Percentiles rank a stretch among this genome's conserved stretches.
These are phyloP conservation scores for Chloroceryle amazona DNA, from an alignment of 2,797 vertebrate species.

Conservation along the genomic window DNA sequence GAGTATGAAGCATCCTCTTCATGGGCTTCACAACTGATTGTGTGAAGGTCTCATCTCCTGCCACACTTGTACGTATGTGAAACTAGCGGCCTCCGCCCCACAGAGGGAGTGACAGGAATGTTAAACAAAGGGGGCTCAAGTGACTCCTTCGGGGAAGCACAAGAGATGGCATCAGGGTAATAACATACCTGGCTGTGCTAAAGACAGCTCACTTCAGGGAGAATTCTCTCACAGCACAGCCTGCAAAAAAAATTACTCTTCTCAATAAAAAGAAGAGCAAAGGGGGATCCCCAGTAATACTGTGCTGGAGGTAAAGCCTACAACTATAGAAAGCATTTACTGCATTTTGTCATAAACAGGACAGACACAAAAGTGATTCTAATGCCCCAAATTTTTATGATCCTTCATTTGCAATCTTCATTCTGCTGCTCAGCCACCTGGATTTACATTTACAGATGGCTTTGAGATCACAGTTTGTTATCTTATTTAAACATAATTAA, in stretches of 20 bases:
- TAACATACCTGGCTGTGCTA: background rate
- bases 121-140: background rate
- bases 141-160: background rate
- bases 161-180: background rate
- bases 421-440: conserved; percentile 55
- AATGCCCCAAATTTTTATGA: conserved; percentile 19
- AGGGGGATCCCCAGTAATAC: background rate
- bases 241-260: background rate
- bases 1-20: background rate
- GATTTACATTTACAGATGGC: conserved; percentile 63
- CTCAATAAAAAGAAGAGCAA: background rate
- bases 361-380: background rate
- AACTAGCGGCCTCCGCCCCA: rapidly evolving
- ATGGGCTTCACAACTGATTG: background rate
- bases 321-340: background rate
- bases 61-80: background rate
- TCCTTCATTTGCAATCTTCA: background rate
- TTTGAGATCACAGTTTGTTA: conserved; percentile 67
- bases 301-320: background rate
- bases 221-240: background rate
- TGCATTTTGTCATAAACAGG: background rate
- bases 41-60: background rate
- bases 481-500: conserved; percentile 65
- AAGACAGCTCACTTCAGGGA: background rate
- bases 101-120: background rate